These are phyloP conservation scores for Coregonus sp. DNA, from an alignment of 2,797 vertebrate genomes.

Conservation along the genomic window DNA sequence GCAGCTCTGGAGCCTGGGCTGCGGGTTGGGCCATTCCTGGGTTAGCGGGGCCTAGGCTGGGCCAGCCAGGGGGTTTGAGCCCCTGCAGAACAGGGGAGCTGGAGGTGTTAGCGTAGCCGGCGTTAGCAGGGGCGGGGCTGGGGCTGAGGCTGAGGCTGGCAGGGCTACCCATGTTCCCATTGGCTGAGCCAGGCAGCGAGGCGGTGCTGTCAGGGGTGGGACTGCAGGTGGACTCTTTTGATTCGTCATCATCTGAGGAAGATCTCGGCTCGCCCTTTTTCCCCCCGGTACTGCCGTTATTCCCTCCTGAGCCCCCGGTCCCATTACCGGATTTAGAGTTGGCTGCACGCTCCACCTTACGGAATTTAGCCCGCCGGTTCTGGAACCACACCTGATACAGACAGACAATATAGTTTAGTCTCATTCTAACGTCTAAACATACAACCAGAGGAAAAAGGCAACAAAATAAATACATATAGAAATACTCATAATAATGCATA, in stretches of 20 bases:
- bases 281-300: constrained; percentile 49
- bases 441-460: neutral
- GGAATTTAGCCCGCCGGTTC: constrained; percentile 93
- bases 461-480: neutral
- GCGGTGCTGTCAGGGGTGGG: constrained; percentile 96
- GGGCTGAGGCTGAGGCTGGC: constrained; percentile 91
- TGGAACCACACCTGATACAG: constrained; percentile 90
- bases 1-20: constrained; percentile 84
- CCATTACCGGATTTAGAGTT: constrained; percentile 80
- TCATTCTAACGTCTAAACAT: neutral
- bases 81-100: constrained; percentile 81
- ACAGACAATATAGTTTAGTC: neutral
- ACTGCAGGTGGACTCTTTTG: constrained; percentile 95
- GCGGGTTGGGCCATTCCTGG: constrained; percentile 73
- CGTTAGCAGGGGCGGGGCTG: constrained; percentile 77
- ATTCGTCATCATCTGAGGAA: constrained; percentile 93
- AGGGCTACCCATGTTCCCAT: constrained; percentile 82
- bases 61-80: constrained; percentile 87
- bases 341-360: constrained; percentile 74
- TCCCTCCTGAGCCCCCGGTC: constrained; percentile 51
- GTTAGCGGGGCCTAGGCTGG: constrained; percentile 80
- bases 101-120: constrained; percentile 73
- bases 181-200: constrained; percentile 81
- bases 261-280: constrained; percentile 85
- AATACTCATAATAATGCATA: neutral